A percentile compares a stretch with the other conserved stretches of the same genome.
These are phyloP conservation scores for Trichomycterus rosablanca DNA, from an alignment of 2,113 vertebrate species.

Conservation along the genomic window DNA sequence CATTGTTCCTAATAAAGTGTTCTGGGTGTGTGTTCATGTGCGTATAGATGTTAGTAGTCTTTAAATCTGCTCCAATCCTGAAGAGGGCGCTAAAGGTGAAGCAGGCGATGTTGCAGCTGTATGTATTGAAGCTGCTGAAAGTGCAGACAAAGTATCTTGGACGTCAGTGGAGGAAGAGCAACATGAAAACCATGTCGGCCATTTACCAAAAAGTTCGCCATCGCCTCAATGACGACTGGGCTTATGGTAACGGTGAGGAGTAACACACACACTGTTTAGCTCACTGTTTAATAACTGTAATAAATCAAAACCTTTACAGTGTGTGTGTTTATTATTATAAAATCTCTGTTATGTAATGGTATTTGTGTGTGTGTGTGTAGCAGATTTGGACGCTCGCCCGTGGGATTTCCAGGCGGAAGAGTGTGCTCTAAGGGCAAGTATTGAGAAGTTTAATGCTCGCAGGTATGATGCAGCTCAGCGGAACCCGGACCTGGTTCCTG, in stretches of 20 bases:
- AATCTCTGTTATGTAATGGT: no score
- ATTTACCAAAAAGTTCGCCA: slow-evolving; percentile 98
- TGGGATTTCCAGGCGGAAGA: slow-evolving; percentile 99
- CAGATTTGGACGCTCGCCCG: slow-evolving; percentile 93
- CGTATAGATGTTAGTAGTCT: slow-evolving; percentile 94
- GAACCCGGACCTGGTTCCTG: slow-evolving; percentile 90
- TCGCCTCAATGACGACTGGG: slow-evolving; percentile 96
- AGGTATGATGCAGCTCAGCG: slow-evolving; percentile 86
- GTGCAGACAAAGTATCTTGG: slow-evolving; percentile 97
- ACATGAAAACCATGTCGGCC: slow-evolving; percentile 99
- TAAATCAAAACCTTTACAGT: no score
- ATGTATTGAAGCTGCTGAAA: slow-evolving; percentile 94
- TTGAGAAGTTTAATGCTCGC: slow-evolving; percentile 92
- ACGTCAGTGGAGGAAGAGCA: slow-evolving; percentile 97
- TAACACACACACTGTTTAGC: not conserved
- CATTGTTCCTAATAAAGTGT: no score
- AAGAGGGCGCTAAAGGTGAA: slow-evolving; percentile 97
- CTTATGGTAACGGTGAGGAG: slow-evolving; percentile 86
- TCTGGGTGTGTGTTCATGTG: not conserved
- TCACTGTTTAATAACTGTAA: not conserved
- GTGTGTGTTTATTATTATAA: not conserved
- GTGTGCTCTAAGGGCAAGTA: slow-evolving; percentile 90
- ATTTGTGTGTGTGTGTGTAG: slow-evolving; percentile 22
- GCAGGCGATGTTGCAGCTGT: slow-evolving; percentile 98
- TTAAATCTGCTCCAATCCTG: slow-evolving; percentile 97